phyloP scores from a whole-genome alignment of 92 coral and sea anemone genomes.

The Actinernus sp. region DNA sequence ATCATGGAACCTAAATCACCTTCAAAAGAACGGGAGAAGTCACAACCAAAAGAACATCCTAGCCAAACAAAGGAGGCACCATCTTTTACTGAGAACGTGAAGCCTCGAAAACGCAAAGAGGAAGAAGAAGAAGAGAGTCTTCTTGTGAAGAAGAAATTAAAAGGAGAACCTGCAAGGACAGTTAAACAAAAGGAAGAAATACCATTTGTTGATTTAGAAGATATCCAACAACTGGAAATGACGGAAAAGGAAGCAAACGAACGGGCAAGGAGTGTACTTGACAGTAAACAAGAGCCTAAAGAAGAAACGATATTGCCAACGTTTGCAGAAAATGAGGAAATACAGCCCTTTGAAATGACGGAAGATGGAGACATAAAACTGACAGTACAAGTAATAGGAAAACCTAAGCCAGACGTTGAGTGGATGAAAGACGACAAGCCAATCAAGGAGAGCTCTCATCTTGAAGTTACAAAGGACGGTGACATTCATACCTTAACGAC shows the following conservation, averaged over 20 bases:
- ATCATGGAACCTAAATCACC: too few species aligned
- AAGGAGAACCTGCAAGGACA: constrained; percentile 19
- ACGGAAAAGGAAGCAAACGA: constrained; percentile 16
- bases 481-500: constrained; percentile 63
- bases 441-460: constrained; percentile 43
- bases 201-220: constrained; percentile 13
- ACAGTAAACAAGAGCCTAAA: constrained; percentile 24
- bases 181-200: constrained; percentile 54
- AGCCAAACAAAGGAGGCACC: too few species aligned
- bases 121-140: too few species aligned
- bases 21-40: too few species aligned
- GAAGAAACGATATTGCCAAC: too few species aligned
- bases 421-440: constrained; percentile 73
- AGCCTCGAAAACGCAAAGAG: too few species aligned
- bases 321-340: too few species aligned
- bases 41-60: too few species aligned
- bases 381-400: constrained; percentile 69
- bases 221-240: constrained; percentile 29
- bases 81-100: too few species aligned
- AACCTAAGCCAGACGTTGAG: constrained; percentile 67
- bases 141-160: too few species aligned
- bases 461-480: constrained; percentile 42
- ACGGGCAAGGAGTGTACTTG: constrained; percentile 28
- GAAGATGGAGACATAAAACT: constrained; percentile 72
- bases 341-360: constrained; percentile 61